Evolutionary conservation across 2,888 invertebrate genomes (phyloP), one percentile per base, ranked within the genome.

Genomic region (Euplexia lucipara): DNA sequence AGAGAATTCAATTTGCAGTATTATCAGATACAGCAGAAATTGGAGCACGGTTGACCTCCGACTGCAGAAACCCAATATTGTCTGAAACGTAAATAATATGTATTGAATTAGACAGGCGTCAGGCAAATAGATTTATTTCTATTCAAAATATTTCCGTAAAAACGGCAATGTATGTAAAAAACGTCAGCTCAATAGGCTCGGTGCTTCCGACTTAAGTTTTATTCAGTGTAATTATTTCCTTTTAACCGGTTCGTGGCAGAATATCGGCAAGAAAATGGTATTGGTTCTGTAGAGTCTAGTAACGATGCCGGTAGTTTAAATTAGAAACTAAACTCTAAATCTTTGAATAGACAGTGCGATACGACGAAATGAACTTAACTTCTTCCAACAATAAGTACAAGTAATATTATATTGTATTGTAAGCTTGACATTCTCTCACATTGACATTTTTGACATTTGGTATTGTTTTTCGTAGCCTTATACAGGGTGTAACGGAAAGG

Each of bases 231-330:
- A 67, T 67, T 32, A 51, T 71, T 67, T 67, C 71, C 49, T 70
- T 61, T 39, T 16, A 51, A 45, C 26, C 20, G 14, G 39, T 51
- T 30, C 9, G 9, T 16, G 12, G 34, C 39, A 39, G 20, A 51
- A 49, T 45, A 45, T 26, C 60, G 30, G 20, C 45, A 14, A 10
- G 32, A 26, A 20, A 16, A 20, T 30, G 2, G 62, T 26, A 16
- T 62, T 71, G 63, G 71, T 39, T 20, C 71, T 71, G 67, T 61
- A 66, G n/a, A n/a, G n/a, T n/a, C n/a, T n/a, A n/a, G n/a, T n/a
- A n/a, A n/a, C n/a, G n/a, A n/a, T n/a, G n/a, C n/a, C n/a, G n/a
- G n/a, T n/a, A n/a, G n/a, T n/a, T n/a, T n/a, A n/a, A n/a, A n/a
- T 45, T 10, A n/a, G 2, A 35, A 44, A 16, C 18, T 10, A 12